Base-by-base conservation (phyloP, 2,113 vertebrate genomes). In the Nycticebus coucang region DNA sequence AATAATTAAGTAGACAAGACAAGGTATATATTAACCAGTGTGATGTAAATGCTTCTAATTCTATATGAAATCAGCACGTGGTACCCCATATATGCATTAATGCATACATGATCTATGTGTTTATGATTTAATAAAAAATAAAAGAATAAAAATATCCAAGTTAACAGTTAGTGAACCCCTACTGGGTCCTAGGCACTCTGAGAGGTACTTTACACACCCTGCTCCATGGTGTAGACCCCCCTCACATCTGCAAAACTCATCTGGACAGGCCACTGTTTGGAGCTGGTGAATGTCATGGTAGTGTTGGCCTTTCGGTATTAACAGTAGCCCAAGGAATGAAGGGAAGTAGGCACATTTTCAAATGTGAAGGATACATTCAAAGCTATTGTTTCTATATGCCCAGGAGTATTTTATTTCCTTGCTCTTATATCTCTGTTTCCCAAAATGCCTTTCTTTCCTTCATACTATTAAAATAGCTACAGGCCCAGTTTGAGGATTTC, bases 361-460 rank as follows among this genome's bases (percentile, higher is more conserved):
- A 60, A 89, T 60, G 74, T 80, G 78, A 83, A 50, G 66, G 55
- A 37, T 78, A 53, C 60, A 71, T 41, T 75, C 57, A 71, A 55
- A 92, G 28, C 17, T 8, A 0, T 59, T 35, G 37, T 77, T 62
- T 64, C 24, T 55, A 60, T 81, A 69, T 87, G 30, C 62, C 37
- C 55, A 68, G 33, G 86, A 72, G 4, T 30, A 14, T 64, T 94
- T 53, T 60, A 26, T 74, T 59, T 91, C 24, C 37, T 53, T 33
- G 9, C 71, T 64, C 69, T 69, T 30, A 1, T 35, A 30, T 19
- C 62, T 78, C 15, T 53, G 0, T 53, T 84, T 80, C 84, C 86
- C 84, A 89, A 75, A 75, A 77, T 82, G 68, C 57, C 50, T 89
- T 79, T 83, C 72, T 74, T 71, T 57, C 72, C n/a, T 50, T 75